Percentiles rank a stretch among this genome's conserved stretches.
phyloP scores from a whole-genome alignment of 1,140 invertebrate genomes.

The Drosophila navojoa region DNA sequence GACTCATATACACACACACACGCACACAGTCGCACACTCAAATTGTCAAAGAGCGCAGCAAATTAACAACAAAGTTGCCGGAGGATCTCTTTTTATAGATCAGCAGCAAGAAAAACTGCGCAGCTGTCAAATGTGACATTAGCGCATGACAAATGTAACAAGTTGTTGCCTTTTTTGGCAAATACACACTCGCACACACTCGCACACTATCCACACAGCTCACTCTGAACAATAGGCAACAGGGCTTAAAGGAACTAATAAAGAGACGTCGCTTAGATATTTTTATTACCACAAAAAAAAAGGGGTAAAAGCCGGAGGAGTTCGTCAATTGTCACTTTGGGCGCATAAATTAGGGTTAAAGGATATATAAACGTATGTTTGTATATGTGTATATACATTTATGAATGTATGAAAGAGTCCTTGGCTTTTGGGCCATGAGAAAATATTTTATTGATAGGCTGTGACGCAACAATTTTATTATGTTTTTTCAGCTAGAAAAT shows the following conservation, averaged over 20 bases:
- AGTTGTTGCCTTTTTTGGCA: slow-evolving; percentile 71
- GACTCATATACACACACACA: slow-evolving; percentile 9
- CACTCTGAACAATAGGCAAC: slow-evolving; percentile 25
- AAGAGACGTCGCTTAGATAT: slow-evolving; percentile 80
- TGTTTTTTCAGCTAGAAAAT: slow-evolving; percentile 2
- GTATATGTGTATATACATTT: neutral
- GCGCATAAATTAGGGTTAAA: slow-evolving; percentile 83
- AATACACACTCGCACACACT: slow-evolving; percentile 55
- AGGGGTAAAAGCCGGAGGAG: slow-evolving; percentile 32
- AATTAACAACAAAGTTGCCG: slow-evolving; percentile 81
- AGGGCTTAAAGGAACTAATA: slow-evolving; percentile 73
- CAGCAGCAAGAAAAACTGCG: slow-evolving; percentile 53
- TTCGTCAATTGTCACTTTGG: slow-evolving; percentile 80
- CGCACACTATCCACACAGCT: slow-evolving; percentile 13
- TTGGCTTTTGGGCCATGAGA: slow-evolving; percentile 55
- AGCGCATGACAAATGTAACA: slow-evolving; percentile 83
- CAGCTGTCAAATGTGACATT: slow-evolving; percentile 82
- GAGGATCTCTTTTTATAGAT: slow-evolving; percentile 46
- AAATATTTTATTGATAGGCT: slow-evolving; percentile 76
- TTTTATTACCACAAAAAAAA: slow-evolving; percentile 71
- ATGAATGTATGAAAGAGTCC: neutral
- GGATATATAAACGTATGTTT: slow-evolving; percentile 32
- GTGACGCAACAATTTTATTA: slow-evolving; percentile 56
- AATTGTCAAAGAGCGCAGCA: slow-evolving; percentile 67
- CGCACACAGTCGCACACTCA: slow-evolving; percentile 30